Percentiles rank a stretch among this genome's conserved stretches.
Evolutionary conservation across 2,888 invertebrate genomes (phyloP).

Genomic region (Heliothis peltigera): DNA sequence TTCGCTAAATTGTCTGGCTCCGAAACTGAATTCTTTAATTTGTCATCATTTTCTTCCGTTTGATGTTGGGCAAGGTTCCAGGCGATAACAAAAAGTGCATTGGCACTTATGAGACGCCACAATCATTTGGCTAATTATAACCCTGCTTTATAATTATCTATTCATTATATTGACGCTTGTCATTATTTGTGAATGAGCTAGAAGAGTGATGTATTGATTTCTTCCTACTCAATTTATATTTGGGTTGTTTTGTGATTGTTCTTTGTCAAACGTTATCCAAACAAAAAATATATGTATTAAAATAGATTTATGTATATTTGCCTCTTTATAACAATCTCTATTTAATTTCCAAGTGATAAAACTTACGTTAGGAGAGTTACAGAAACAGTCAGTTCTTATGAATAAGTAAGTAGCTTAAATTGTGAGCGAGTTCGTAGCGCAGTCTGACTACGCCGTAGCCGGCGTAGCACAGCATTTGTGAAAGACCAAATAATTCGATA

Average conservation of each 20-base stretch:
- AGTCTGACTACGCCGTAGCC: too few species aligned
- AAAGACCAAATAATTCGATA: too few species aligned
- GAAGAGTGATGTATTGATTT: conserved; percentile 17
- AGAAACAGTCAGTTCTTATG: too few species aligned
- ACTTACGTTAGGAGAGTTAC: too few species aligned
- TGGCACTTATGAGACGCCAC: conserved; percentile 25
- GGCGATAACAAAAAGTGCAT: conserved; percentile 31
- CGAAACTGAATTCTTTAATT: conserved; percentile 38
- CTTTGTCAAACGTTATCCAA: too few species aligned
- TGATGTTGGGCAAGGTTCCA: conserved; percentile 46
- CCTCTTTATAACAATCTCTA: too few species aligned
- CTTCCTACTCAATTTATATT: background rate
- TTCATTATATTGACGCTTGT: conserved; percentile 35
- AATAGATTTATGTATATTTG: too few species aligned
- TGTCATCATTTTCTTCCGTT: conserved; percentile 48
- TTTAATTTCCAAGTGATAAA: too few species aligned
- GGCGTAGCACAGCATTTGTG: too few species aligned
- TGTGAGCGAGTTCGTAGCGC: too few species aligned
- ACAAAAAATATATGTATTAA: too few species aligned
- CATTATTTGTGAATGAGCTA: conserved; percentile 38
- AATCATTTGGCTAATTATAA: conserved; percentile 7
- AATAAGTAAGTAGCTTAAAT: too few species aligned
- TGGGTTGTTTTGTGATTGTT: background rate
- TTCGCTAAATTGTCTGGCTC: conserved; percentile 31
- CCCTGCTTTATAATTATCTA: conserved; percentile 22